Conservation (phyloP, 1,140 invertebrate genomes). For the Rhopalosiphum maidis region DNA sequence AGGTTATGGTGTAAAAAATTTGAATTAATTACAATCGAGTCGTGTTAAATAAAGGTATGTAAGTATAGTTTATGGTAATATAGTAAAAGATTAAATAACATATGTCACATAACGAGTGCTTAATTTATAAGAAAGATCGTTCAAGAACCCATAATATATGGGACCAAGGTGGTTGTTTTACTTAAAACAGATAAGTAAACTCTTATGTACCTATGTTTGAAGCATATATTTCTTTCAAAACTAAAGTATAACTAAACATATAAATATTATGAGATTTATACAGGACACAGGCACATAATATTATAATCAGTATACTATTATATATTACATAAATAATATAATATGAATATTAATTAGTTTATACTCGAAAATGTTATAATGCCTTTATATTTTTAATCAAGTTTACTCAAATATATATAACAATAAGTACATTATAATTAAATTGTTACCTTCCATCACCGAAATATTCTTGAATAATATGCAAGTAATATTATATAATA, state of each 20-base stretch:
- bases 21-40: background rate
- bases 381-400: background rate
- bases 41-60: background rate
- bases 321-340: background rate
- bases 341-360: conserved; percentile 7
- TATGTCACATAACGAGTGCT: background rate
- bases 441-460: background rate
- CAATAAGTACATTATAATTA: background rate
- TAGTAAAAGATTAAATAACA: background rate
- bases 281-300: background rate
- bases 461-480: background rate
- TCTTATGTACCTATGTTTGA: background rate
- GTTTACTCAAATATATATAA: background rate
- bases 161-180: background rate
- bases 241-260: background rate
- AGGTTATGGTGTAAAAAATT: background rate
- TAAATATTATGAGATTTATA: background rate
- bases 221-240: background rate
- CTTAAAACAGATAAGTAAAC: background rate
- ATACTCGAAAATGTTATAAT: background rate
- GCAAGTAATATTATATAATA: too few relatives aligned
- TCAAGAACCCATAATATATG: background rate
- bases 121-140: background rate
- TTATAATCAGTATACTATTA: background rate
- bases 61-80: background rate